phyloP scores from a whole-genome alignment of 2,888 invertebrate genomes.

The Psococerastis gibbosa region DNA sequence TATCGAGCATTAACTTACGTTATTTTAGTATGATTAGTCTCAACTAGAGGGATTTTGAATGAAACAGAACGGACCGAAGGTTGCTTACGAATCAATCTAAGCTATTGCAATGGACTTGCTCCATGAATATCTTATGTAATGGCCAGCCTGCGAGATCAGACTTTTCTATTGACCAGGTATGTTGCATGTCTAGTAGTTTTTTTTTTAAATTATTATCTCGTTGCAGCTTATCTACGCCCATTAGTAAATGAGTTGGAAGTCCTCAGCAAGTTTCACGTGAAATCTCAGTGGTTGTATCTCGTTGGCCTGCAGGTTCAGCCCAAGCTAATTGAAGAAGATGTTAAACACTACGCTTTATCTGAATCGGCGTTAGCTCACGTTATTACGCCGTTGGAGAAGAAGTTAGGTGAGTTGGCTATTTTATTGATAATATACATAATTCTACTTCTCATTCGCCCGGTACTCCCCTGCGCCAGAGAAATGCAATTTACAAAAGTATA shows the following conservation, averaged over 20 bases:
- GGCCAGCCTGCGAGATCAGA: too few species aligned
- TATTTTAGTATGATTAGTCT: too few species aligned
- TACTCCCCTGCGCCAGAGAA: too few species aligned
- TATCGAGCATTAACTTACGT: too few species aligned
- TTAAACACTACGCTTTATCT: constrained; percentile 39
- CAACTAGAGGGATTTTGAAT: constrained; percentile 13
- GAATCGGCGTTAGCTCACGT: constrained; percentile 58
- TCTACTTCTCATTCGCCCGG: too few species aligned
- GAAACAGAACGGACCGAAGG: too few species aligned
- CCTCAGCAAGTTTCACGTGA: constrained; percentile 59
- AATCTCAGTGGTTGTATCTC: constrained; percentile 77
- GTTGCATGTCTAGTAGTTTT: neutral
- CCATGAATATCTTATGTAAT: too few species aligned
- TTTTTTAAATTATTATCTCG: constrained; percentile 14
- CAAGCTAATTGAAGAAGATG: constrained; percentile 30
- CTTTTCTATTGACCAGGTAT: constrained; percentile 7
- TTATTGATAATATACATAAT: too few species aligned
- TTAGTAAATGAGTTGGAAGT: constrained; percentile 49
- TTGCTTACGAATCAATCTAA: too few species aligned
- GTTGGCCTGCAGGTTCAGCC: constrained; percentile 57
- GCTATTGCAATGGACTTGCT: too few species aligned
- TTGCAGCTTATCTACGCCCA: constrained; percentile 55
- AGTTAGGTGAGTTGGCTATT: constrained; percentile 36
- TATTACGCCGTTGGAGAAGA: constrained; percentile 72
- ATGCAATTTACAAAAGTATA: too few species aligned